phyloP scores from a whole-genome alignment of 2,888 invertebrate genomes.

The Helicoverpa assulta region DNA sequence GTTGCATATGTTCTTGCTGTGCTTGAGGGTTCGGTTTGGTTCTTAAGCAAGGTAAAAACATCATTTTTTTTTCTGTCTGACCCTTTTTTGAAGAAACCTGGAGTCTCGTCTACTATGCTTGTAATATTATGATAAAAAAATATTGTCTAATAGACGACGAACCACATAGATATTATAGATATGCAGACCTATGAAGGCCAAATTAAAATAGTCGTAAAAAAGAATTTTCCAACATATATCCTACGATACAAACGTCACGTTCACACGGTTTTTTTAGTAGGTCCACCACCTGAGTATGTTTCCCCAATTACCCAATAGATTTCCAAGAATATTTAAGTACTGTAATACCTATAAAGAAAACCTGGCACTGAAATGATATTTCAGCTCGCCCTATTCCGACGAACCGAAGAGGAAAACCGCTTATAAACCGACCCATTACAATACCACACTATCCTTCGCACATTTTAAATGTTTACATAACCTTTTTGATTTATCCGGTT shows the following conservation, averaged over 20 bases:
- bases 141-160: no score
- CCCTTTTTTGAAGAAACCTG: no score
- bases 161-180: no score
- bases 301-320: slow-evolving; percentile 7
- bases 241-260: slow-evolving; percentile 24
- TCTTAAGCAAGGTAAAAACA: background rate
- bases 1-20: background rate
- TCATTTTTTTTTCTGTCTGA: background rate
- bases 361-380: slow-evolving; percentile 59
- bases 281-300: slow-evolving; percentile 27
- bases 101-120: no score
- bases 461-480: slow-evolving; percentile 36
- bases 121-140: no score
- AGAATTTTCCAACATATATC: slow-evolving; percentile 6
- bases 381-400: slow-evolving; percentile 58
- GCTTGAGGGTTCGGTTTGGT: background rate
- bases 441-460: slow-evolving; percentile 34
- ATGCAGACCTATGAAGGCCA: background rate
- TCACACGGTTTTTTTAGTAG: slow-evolving; percentile 5
- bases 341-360: slow-evolving; percentile 36
- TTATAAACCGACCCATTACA: slow-evolving; percentile 53
- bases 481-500: slow-evolving; percentile 53
- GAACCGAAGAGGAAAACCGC: slow-evolving; percentile 67
- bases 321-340: slow-evolving; percentile 62
- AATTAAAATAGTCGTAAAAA: background rate